Evolutionary conservation across 1,140 invertebrate species (phyloP).

Genomic region (Megathymus violae): DNA sequence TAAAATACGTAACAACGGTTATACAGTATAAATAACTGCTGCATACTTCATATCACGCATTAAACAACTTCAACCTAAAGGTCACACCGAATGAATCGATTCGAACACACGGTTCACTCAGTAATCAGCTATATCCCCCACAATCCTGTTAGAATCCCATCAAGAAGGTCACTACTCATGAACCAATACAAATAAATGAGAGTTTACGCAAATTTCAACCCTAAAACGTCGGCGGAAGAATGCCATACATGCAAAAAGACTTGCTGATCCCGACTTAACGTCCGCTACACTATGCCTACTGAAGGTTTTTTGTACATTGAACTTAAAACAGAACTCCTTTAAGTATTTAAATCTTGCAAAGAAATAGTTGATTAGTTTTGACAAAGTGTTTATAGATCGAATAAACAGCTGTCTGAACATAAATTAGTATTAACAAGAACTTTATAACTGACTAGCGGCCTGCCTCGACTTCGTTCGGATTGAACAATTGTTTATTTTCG

Average conservation of each 20-base stretch:
- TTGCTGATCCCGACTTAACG: conserved; percentile 24
- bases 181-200: not conserved
- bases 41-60: too few relatives aligned
- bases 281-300: conserved; percentile 31
- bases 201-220: not conserved
- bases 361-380: too few relatives aligned
- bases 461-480: too few relatives aligned
- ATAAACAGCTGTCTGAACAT: too few relatives aligned
- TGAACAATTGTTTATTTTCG: too few relatives aligned
- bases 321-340: too few relatives aligned
- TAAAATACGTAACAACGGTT: too few relatives aligned
- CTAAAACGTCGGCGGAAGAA: not conserved
- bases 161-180: conserved; percentile 14
- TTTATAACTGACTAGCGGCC: too few relatives aligned
- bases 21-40: too few relatives aligned
- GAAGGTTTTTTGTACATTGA: conserved; percentile 16
- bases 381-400: too few relatives aligned
- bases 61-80: conserved; percentile 13
- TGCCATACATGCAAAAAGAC: not conserved
- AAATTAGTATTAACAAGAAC: too few relatives aligned
- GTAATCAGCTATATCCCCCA: conserved; percentile 21
- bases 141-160: conserved; percentile 35
- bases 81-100: conserved; percentile 29
- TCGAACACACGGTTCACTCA: conserved; percentile 14
- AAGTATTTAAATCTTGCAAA: too few relatives aligned